Base-by-base conservation (phyloP, 53 echinoderm and acorn worm genomes). In the Zoroaster sp. region DNA sequence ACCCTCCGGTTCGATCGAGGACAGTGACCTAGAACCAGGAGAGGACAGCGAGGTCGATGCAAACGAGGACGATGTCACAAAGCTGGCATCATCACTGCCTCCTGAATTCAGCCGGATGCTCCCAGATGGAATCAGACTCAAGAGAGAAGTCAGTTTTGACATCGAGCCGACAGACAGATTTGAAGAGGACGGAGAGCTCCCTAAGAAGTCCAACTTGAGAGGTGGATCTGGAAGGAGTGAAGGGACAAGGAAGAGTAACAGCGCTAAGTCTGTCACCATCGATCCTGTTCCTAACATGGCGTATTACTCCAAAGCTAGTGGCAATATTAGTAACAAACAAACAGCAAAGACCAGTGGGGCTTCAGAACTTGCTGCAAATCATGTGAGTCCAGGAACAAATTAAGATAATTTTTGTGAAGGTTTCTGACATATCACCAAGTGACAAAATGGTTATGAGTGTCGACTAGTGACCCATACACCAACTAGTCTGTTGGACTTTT, bases 61-160 rank as follows among this genome's bases (percentile, higher is more conserved):
- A 9, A 85, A 88, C 30, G 89, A 88, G 31, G 72, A 80, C 28
- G 99, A 99, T 74, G 96, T 99, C 15, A 99, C 99, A 17, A 63
- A 74, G 30, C 69, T 37, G 37, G 65, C 2, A 13, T 46, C 39
- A 20, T 73, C 85, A 1, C 4, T 70, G 7, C 38, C 69, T n/a
- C 41, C 35, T 23, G 81, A 81, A 11, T 33, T 82, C 11, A 35
- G 35, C 30, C 68, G 39, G 32, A 63, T 34, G 28, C 31, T 55
- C 10, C 40, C 86, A 5, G 83, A 88, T 41, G 77, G 89, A 34
- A 38, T 42, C 13, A 90, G 66, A 36, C 71, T 88, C 10, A 92
- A 71, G 49, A 45, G 95, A 52, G 98, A 97, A 76, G 95, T 97
- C 66, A 97, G 95, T 63, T 97, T 95, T 65, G 98, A 97, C 41